These are phyloP conservation scores for Flexamia atlantica DNA, from an alignment of 2,888 invertebrate species.

Conservation along the genomic window DNA sequence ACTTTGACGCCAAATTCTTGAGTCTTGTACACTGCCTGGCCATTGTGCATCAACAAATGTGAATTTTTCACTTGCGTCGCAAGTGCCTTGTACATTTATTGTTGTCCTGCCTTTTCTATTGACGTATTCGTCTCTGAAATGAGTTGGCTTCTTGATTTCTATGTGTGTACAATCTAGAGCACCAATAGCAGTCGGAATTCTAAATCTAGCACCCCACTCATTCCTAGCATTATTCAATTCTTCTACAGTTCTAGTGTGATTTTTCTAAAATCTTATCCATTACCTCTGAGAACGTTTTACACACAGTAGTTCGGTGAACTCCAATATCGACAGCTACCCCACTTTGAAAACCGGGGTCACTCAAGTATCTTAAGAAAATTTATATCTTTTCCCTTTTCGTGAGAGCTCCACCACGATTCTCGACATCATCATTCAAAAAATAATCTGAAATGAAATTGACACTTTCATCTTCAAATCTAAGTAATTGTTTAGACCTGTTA, in stretches of 20 bases:
- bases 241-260: constrained; percentile 44
- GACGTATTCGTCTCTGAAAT: constrained; percentile 46
- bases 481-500: constrained; percentile 38
- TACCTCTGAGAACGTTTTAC: constrained; percentile 50
- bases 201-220: constrained; percentile 51
- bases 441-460: constrained; percentile 43
- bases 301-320: constrained; percentile 43
- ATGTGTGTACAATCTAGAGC: constrained; percentile 53
- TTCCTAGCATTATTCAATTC: constrained; percentile 38
- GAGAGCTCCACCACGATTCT: constrained; percentile 47
- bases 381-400: constrained; percentile 42
- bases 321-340: constrained; percentile 53
- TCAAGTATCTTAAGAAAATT: constrained; percentile 55
- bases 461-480: constrained; percentile 31
- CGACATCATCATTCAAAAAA: constrained; percentile 49
- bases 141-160: constrained; percentile 35
- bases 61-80: constrained; percentile 53
- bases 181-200: constrained; percentile 49
- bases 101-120: constrained; percentile 39
- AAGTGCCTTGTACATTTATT: constrained; percentile 50
- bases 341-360: constrained; percentile 58
- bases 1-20: constrained; percentile 41
- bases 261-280: constrained; percentile 47
- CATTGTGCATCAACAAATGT: constrained; percentile 48
- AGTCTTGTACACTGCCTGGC: constrained; percentile 39